Percentiles rank a stretch among this genome's conserved stretches.
These are phyloP conservation scores for Orthonyx spaldingii DNA, from an alignment of 2,113 vertebrate genomes.

Conservation along the genomic window DNA sequence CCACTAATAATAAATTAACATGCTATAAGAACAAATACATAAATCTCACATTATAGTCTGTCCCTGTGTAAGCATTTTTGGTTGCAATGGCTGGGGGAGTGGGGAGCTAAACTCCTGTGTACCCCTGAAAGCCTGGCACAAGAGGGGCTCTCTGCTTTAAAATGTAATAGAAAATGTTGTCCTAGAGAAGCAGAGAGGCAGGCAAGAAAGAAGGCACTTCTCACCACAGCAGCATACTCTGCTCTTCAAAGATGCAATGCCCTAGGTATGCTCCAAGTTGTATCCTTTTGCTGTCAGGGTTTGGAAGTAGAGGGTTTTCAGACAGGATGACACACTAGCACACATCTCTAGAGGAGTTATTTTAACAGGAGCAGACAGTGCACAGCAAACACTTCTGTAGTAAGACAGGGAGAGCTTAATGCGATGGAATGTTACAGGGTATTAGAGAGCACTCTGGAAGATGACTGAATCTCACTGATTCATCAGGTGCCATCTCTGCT, in stretches of 20 bases:
- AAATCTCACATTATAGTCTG: background rate
- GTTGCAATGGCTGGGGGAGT: background rate
- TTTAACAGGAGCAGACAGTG: background rate
- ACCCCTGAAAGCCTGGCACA: background rate
- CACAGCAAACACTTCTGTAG: background rate
- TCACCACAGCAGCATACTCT: background rate
- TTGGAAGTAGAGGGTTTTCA: background rate
- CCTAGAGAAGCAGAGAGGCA: background rate
- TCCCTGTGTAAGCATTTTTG: background rate
- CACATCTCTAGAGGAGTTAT: background rate
- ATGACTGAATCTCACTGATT: background rate
- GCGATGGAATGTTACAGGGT: background rate
- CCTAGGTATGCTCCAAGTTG: background rate
- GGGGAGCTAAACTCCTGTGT: background rate
- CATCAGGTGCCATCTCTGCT: background rate
- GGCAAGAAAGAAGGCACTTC: background rate
- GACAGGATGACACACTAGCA: slow-evolving; percentile 25
- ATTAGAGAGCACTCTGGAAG: background rate
- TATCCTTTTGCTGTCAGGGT: background rate
- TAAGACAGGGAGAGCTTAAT: background rate
- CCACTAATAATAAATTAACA: background rate
- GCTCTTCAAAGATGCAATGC: background rate
- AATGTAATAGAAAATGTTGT: fast-evolving
- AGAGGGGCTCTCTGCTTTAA: background rate
- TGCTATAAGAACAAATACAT: background rate